A percentile compares a stretch with the other conserved stretches of the same genome.
phyloP scores from a whole-genome alignment of 2,888 invertebrate species.

The Drosophila anomelani region DNA sequence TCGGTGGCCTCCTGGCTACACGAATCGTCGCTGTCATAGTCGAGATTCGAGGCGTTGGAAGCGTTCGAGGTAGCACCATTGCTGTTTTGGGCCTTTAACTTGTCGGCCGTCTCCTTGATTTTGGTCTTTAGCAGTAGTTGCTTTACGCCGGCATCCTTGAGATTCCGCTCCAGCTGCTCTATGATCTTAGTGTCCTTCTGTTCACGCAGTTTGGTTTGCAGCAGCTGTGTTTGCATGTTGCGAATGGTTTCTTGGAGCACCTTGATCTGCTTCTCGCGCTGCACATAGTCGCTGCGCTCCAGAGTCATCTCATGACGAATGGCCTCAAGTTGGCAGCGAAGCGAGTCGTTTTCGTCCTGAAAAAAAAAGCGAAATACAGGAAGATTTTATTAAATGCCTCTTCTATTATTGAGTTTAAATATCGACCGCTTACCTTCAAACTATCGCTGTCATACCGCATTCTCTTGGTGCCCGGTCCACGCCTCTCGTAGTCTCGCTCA shows the following conservation, averaged over 20 bases:
- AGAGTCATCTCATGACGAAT: slow-evolving; percentile 97
- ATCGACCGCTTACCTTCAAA: slow-evolving; percentile 75
- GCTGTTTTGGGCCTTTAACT: slow-evolving; percentile 61
- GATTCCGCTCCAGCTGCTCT: slow-evolving; percentile 82
- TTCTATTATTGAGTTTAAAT: not conserved
- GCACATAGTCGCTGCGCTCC: slow-evolving; percentile 92
- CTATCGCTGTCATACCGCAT: slow-evolving; percentile 83
- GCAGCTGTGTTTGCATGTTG: slow-evolving; percentile 84
- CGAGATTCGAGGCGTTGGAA: slow-evolving; percentile 42
- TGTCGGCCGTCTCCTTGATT: slow-evolving; percentile 80
- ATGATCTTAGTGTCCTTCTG: slow-evolving; percentile 82
- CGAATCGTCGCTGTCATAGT: slow-evolving; percentile 60
- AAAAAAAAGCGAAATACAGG: slow-evolving; percentile 14
- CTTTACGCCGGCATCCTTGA: slow-evolving; percentile 84
- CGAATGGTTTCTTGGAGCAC: slow-evolving; percentile 85
- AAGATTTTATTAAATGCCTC: too few species aligned
- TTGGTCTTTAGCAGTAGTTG: slow-evolving; percentile 84
- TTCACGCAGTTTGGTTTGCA: slow-evolving; percentile 84
- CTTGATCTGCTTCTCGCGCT: slow-evolving; percentile 94
- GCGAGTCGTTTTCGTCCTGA: slow-evolving; percentile 94
- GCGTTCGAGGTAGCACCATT: slow-evolving; percentile 59
- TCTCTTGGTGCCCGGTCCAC: slow-evolving; percentile 77
- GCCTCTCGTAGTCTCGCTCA: slow-evolving; percentile 86
- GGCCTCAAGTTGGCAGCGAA: slow-evolving; percentile 96
- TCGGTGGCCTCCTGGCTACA: slow-evolving; percentile 38